phyloP scores from a whole-genome alignment of 2,797 vertebrate genomes.

The Megaceryle alcyon region DNA sequence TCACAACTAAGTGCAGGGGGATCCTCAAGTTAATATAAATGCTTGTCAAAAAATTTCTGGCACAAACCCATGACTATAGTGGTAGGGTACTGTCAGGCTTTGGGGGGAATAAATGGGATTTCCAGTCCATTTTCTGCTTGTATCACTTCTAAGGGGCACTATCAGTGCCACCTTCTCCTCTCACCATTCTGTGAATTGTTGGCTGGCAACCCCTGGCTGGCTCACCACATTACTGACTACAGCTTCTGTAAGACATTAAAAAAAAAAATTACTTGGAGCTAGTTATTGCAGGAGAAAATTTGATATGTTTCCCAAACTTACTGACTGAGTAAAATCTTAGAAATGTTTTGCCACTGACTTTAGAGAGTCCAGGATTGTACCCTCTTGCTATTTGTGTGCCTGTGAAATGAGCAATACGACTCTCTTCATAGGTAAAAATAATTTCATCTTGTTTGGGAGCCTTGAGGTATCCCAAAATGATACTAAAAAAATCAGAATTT shows the following conservation, averaged over 20 bases:
- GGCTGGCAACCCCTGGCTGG: neutral
- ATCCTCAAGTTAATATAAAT: neutral
- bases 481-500: neutral
- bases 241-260: neutral
- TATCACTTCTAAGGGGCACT: neutral
- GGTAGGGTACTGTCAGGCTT: neutral
- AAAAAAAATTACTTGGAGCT: neutral
- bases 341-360: neutral
- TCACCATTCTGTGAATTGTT: neutral
- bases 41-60: neutral
- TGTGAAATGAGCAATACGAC: neutral
- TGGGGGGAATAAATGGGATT: neutral
- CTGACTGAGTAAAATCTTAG: neutral
- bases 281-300: neutral
- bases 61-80: neutral
- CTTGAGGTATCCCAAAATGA: neutral
- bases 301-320: neutral
- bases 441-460: neutral
- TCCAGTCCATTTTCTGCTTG: neutral
- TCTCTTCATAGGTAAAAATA: neutral
- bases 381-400: neutral
- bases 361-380: neutral
- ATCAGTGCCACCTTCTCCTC: neutral
- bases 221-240: neutral
- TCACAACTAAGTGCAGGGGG: neutral